phyloP scores from a whole-genome alignment of 1,140 invertebrate species.

The Anastrepha obliqua region DNA sequence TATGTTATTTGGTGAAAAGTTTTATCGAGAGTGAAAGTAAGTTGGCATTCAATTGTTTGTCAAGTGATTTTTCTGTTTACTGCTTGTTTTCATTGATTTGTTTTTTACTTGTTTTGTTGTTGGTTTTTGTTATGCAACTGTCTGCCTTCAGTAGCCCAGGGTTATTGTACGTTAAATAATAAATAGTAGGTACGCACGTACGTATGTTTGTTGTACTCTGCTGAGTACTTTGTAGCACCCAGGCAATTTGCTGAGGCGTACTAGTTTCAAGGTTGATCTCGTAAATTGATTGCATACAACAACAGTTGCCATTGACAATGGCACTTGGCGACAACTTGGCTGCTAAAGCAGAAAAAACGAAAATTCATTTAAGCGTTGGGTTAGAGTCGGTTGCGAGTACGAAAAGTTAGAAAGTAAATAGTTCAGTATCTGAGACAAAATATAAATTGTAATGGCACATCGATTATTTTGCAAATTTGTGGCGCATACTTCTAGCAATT shows the following conservation, averaged over 20 bases:
- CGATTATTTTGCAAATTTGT: too few relatives aligned
- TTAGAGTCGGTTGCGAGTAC: too few relatives aligned
- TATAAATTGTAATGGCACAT: too few relatives aligned
- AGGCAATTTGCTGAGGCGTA: conserved; percentile 17
- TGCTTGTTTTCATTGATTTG: conserved; percentile 8
- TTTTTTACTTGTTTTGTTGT: not conserved
- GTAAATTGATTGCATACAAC: not conserved
- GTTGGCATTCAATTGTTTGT: conserved; percentile 13
- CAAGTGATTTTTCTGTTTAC: conserved; percentile 18
- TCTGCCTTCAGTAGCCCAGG: not conserved
- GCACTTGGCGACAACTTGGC: not conserved
- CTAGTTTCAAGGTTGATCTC: conserved; percentile 19
- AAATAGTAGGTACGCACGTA: not conserved
- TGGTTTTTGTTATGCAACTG: not conserved
- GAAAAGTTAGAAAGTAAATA: too few relatives aligned
- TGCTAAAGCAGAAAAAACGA: not conserved
- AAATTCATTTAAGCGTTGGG: not conserved
- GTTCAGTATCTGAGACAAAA: too few relatives aligned
- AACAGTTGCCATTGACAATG: conserved; percentile 30
- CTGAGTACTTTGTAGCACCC: not conserved
- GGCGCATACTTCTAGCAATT: too few relatives aligned
- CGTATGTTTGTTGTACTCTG: not conserved
- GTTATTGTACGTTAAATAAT: conserved; percentile 3
- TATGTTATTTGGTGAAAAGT: not conserved
- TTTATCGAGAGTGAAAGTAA: conserved; percentile 34